Evolutionary conservation across 2,888 invertebrate species (phyloP).

Genomic region (Andrena chrysosceles): DNA sequence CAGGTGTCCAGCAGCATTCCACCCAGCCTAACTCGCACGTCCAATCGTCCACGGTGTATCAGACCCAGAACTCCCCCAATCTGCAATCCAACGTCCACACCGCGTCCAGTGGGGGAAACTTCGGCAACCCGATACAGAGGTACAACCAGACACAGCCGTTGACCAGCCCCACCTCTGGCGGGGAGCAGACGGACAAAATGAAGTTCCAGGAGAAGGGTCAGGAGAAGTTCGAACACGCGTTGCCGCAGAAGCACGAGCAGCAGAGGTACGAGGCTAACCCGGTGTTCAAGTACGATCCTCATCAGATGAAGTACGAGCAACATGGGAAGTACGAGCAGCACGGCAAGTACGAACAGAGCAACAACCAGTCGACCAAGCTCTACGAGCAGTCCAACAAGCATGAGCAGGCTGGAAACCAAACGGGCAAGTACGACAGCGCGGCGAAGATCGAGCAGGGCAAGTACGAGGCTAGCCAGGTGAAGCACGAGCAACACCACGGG

Average conservation of each 20-base stretch:
- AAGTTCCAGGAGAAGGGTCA: constrained; percentile 75
- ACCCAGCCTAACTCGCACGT: constrained; percentile 59
- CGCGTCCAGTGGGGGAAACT: constrained; percentile 58
- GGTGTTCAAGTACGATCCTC: constrained; percentile 73
- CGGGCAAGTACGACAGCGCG: constrained; percentile 69
- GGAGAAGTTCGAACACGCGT: constrained; percentile 76
- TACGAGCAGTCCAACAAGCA: constrained; percentile 75
- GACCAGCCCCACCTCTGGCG: constrained; percentile 28
- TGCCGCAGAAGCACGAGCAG: constrained; percentile 70
- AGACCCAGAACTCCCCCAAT: constrained; percentile 74
- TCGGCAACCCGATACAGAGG: constrained; percentile 68
- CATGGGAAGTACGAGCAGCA: constrained; percentile 71
- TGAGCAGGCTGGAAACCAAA: constrained; percentile 68
- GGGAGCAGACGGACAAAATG: constrained; percentile 65
- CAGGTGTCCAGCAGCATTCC: constrained; percentile 50
- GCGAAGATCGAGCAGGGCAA: constrained; percentile 74
- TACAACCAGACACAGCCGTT: constrained; percentile 73
- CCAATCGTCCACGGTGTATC: constrained; percentile 61
- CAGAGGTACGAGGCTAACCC: constrained; percentile 76
- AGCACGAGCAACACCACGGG: constrained; percentile 68
- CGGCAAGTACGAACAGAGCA: constrained; percentile 65
- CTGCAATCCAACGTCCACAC: constrained; percentile 53
- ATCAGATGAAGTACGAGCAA: constrained; percentile 69
- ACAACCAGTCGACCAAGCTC: constrained; percentile 65
- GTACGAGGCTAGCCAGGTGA: constrained; percentile 60